phyloP scores from a whole-genome alignment of 37 sponge, comb jelly and placozoan genomes.

The Corticium candelabrum region DNA sequence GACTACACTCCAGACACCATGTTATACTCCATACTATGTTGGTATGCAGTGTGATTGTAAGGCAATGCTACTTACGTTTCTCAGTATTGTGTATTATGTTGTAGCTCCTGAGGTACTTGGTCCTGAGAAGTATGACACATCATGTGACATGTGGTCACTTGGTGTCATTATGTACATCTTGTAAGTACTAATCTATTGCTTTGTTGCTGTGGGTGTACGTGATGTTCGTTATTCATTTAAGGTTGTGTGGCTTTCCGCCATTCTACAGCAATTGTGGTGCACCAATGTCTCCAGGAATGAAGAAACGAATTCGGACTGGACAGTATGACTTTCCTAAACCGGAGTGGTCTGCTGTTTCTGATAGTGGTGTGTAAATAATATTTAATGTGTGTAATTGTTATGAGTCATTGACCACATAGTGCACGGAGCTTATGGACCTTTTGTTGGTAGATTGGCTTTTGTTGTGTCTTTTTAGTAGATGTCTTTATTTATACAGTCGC shows the following conservation, averaged over 20 bases:
- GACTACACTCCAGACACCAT: constrained; percentile 67
- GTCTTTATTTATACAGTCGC: no score
- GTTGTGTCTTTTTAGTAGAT: no score
- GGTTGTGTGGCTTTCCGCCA: constrained; percentile 93
- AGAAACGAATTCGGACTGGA: constrained; percentile 86
- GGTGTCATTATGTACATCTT: constrained; percentile 96
- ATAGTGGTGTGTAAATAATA: constrained; percentile 24
- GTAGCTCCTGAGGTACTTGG: constrained; percentile 95
- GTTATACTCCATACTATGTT: constrained; percentile 94
- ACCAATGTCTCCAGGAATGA: constrained; percentile 95
- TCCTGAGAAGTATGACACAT: constrained; percentile 90
- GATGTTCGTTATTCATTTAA: no score
- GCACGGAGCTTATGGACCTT: constrained; percentile 5
- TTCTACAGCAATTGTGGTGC: constrained; percentile 88
- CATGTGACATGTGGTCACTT: constrained; percentile 98
- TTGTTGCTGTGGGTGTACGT: not conserved
- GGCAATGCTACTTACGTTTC: no score
- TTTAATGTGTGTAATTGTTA: not conserved
- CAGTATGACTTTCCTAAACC: constrained; percentile 83
- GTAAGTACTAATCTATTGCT: constrained; percentile 25
- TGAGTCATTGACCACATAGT: constrained; percentile 1
- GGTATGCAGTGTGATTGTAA: constrained; percentile 52
- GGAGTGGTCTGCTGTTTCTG: constrained; percentile 77
- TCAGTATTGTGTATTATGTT: constrained; percentile 1
- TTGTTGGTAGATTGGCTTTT: no score